Evolutionary conservation across 2,888 invertebrate genomes (phyloP).

Genomic region (Neoscelio sp.): DNA sequence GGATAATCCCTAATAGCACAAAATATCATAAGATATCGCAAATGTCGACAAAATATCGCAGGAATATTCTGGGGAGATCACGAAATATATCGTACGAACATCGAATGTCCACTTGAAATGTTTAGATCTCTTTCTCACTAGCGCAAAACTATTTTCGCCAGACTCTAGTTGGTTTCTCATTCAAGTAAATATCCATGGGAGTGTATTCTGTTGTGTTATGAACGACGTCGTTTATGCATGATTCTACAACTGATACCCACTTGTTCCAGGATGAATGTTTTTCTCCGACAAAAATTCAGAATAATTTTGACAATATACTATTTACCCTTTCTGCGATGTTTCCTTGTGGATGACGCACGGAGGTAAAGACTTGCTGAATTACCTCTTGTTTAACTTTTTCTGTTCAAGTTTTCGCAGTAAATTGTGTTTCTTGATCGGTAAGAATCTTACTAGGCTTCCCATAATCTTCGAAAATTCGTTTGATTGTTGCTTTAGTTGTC

Average conservation of each 20-base stretch:
- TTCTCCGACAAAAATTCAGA: neutral
- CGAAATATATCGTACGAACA: too few species aligned
- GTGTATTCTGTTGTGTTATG: neutral
- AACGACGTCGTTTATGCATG: constrained; percentile 3
- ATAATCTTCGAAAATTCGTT: too few species aligned
- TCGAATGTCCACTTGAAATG: too few species aligned
- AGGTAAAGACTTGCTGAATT: constrained; percentile 26
- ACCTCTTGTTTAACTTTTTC: neutral
- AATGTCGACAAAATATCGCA: too few species aligned
- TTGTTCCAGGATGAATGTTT: constrained; percentile 2
- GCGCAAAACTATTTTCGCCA: neutral
- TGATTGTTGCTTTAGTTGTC: too few species aligned
- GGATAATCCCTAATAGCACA: too few species aligned
- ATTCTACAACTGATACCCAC: constrained; percentile 1
- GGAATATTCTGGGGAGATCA: too few species aligned
- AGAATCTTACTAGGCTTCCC: too few species aligned
- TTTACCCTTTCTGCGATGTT: constrained; percentile 50
- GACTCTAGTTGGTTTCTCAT: neutral
- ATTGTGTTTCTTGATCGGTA: too few species aligned
- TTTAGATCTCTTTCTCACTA: too few species aligned
- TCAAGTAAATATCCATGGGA: neutral
- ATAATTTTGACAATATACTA: constrained; percentile 1
- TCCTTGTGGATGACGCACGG: constrained; percentile 39
- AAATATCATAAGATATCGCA: too few species aligned
- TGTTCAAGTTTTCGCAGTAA: constrained; percentile 20